phyloP scores from a whole-genome alignment of 2,797 vertebrate genomes.

The Enteromius radiatus region DNA sequence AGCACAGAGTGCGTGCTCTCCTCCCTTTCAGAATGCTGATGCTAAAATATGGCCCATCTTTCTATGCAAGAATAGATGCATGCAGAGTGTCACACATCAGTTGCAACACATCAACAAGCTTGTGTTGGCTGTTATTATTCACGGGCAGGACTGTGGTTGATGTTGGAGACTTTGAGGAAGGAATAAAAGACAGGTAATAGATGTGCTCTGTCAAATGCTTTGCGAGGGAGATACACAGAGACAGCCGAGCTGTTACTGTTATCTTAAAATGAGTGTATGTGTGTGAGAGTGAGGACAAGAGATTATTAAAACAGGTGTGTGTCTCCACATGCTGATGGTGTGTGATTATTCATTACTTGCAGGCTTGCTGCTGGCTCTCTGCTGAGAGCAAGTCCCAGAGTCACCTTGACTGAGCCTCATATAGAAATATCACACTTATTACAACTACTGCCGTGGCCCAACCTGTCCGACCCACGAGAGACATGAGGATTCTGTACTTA shows the following conservation, averaged over 20 bases:
- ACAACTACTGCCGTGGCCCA: slow-evolving; percentile 60
- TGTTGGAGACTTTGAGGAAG: slow-evolving; percentile 26
- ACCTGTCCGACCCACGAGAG: slow-evolving; percentile 66
- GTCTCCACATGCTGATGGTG: slow-evolving; percentile 57
- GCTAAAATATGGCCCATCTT: slow-evolving; percentile 64
- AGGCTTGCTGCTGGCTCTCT: slow-evolving; percentile 58
- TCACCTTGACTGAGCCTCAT: slow-evolving; percentile 84
- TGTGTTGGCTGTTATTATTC: slow-evolving; percentile 46
- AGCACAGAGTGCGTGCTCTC: slow-evolving; percentile 19
- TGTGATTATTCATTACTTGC: slow-evolving; percentile 65
- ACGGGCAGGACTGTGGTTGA: slow-evolving; percentile 24
- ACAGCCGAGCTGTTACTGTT: slow-evolving; percentile 33
- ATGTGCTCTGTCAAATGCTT: slow-evolving; percentile 50
- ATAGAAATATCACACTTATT: slow-evolving; percentile 80
- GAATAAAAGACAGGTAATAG: slow-evolving; percentile 49
- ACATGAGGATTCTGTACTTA: slow-evolving; percentile 41
- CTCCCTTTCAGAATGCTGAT: slow-evolving; percentile 44
- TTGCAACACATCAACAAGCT: slow-evolving; percentile 38
- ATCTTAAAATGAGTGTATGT: slow-evolving; percentile 63
- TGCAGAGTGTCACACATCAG: slow-evolving; percentile 50
- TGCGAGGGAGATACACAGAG: slow-evolving; percentile 25
- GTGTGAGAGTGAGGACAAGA: slow-evolving; percentile 32
- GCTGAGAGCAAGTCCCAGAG: slow-evolving; percentile 63
- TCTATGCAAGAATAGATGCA: slow-evolving; percentile 59
- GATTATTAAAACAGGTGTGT: slow-evolving; percentile 56